Base-by-base conservation (phyloP, 2,113 vertebrate species). In the human (Homo sapiens) region DNA sequence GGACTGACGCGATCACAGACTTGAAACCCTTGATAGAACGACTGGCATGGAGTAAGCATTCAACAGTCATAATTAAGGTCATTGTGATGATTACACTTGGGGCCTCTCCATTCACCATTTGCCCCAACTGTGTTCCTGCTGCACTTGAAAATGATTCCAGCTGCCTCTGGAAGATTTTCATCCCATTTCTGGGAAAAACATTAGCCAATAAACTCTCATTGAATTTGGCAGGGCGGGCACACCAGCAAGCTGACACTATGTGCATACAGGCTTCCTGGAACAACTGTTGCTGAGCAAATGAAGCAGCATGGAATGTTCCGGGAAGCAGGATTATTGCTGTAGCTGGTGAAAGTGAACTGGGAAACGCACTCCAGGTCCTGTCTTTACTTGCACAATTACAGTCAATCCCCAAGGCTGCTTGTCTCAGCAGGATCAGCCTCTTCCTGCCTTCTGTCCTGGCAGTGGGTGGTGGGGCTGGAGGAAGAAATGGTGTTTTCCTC, bases 361-460 rank as follows among this genome's bases (percentile, higher is more conserved):
- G 84, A 84, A 88, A 38, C 0, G 27, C 16, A 8, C 80, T 48
- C 8, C 27, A 7, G 95, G 93, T 86, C 98, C 96, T 98, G 98
- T 97, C 96, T 94, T 98, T 96, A 98, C 98, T 98, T 98, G 98
- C 88, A 88, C 92, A 92, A 92, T 96, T 90, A 86, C 95, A 97
- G 88, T 87, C 85, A 48, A 1, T 93, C 84, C 97, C 2, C 84
- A 16, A 7, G 86, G 96, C 88, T 93, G 81, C 94, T 91, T 98
- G 97, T 97, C 97, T 98, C 96, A 86, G 81, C 96, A 97, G 95
- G 96, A 97, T 61, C 96, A 27, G 78, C 20, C 48, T 80, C 83
- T 89, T 87, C 32, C 92, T 97, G 96, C 61, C 94, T 89, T 93
- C 17, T 1, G 80, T 80, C 50, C 86, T 38, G 66, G 89, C 72